phyloP scores from a whole-genome alignment of 2,797 vertebrate genomes.

The Catamblyrhynchus diadema region DNA sequence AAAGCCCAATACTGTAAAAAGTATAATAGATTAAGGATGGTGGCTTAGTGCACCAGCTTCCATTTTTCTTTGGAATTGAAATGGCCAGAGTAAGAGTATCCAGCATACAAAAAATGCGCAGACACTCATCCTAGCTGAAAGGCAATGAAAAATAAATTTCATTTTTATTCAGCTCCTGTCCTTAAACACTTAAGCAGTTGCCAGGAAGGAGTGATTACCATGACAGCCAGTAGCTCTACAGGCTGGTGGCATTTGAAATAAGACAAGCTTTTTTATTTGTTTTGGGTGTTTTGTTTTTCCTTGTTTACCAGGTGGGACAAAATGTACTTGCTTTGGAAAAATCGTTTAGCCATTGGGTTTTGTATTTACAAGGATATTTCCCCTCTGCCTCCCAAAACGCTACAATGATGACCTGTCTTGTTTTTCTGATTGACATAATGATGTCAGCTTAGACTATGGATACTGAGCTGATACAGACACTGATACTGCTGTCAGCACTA shows the following conservation, averaged over 20 bases:
- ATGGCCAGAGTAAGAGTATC: neutral
- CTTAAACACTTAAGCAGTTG: neutral
- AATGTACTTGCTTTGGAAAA: neutral
- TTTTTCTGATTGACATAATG: neutral
- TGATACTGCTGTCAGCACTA: neutral
- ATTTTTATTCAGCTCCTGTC: neutral
- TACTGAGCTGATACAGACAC: neutral
- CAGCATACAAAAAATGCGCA: neutral
- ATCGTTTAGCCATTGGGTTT: neutral
- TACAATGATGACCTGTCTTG: accelerated
- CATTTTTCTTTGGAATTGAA: neutral
- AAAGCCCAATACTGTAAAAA: neutral
- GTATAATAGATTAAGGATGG: neutral
- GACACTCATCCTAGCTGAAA: neutral
- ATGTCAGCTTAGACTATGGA: neutral
- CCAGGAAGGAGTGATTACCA: neutral
- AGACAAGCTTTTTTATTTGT: accelerated
- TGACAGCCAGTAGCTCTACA: neutral
- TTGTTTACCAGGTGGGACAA: neutral
- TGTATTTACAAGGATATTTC: neutral
- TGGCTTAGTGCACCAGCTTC: neutral
- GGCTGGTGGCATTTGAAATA: neutral
- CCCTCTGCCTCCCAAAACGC: neutral
- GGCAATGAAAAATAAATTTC: neutral
- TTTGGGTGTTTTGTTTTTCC: neutral